Evolutionary conservation across 2,888 invertebrate genomes (phyloP).

Genomic region (Melieria omissa): DNA sequence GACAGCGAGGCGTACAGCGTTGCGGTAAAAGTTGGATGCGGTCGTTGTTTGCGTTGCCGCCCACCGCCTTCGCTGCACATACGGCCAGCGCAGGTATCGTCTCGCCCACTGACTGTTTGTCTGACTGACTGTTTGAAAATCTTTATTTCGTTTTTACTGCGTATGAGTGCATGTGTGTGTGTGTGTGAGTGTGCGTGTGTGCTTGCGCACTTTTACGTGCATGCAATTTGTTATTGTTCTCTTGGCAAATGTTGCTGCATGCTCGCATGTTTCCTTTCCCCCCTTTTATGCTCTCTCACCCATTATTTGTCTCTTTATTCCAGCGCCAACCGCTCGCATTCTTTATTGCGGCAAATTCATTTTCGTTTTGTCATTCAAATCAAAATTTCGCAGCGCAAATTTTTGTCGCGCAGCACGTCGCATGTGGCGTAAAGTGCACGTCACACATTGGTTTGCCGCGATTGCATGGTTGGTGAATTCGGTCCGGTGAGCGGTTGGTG

Average conservation of each 20-base stretch:
- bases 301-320: too few species aligned
- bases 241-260: conserved; percentile 25
- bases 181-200: conserved; percentile 7
- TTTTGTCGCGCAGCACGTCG: neutral
- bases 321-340: neutral
- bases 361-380: conserved; percentile 29
- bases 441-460: conserved; percentile 23
- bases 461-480: neutral
- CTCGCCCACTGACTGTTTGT: too few species aligned
- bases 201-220: conserved; percentile 14
- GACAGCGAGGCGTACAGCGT: too few species aligned
- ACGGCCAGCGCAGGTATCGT: too few species aligned
- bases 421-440: conserved; percentile 12
- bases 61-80: too few species aligned
- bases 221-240: conserved; percentile 42
- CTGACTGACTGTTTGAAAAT: conserved; percentile 6
- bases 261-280: conserved; percentile 10
- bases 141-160: conserved; percentile 7
- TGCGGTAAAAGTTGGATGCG: too few species aligned
- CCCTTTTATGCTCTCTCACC: too few species aligned
- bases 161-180: conserved; percentile 17
- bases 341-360: conserved; percentile 45
- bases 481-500: neutral
- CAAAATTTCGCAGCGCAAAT: conserved; percentile 18
- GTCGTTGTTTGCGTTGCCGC: too few species aligned